Conservation (phyloP, 2,888 invertebrate species). For the Blera fallax region DNA sequence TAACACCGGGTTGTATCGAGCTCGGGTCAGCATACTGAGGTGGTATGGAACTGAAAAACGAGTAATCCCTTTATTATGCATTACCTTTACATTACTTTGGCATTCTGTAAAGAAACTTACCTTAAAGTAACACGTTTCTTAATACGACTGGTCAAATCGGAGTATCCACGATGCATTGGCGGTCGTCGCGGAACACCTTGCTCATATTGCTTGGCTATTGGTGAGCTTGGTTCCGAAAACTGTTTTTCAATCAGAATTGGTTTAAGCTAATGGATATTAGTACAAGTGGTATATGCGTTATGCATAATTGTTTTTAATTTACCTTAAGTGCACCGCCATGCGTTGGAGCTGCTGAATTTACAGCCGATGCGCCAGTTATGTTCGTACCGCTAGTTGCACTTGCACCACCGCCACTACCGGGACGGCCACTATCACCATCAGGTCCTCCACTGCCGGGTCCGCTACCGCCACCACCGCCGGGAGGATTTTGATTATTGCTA, state of each 20-base stretch:
- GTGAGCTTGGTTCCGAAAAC: constrained; percentile 90
- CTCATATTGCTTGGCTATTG: constrained; percentile 85
- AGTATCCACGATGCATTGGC: constrained; percentile 87
- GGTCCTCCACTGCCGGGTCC: constrained; percentile 77
- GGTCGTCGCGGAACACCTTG: constrained; percentile 76
- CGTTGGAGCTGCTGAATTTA: constrained; percentile 74
- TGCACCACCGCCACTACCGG: constrained; percentile 70
- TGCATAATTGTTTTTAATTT: constrained; percentile 24
- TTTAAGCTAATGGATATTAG: constrained; percentile 81
- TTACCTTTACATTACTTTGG: not conserved
- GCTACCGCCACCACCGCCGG: constrained; percentile 76
- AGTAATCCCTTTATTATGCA: constrained; percentile 45
- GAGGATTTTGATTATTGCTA: constrained; percentile 78
- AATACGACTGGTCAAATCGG: constrained; percentile 90
- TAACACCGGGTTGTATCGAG: constrained; percentile 75
- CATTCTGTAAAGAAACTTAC: constrained; percentile 81
- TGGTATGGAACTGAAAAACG: constrained; percentile 81
- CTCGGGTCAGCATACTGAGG: constrained; percentile 79
- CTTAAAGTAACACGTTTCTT: constrained; percentile 93
- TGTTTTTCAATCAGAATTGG: constrained; percentile 90
- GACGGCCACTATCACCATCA: constrained; percentile 76
- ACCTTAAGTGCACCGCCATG: constrained; percentile 77
- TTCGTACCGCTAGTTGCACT: constrained; percentile 54
- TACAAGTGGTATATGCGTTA: constrained; percentile 1
- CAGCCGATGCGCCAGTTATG: constrained; percentile 22